phyloP scores from a whole-genome alignment of 1,140 invertebrate species.

The Drosophila prosaltans region DNA sequence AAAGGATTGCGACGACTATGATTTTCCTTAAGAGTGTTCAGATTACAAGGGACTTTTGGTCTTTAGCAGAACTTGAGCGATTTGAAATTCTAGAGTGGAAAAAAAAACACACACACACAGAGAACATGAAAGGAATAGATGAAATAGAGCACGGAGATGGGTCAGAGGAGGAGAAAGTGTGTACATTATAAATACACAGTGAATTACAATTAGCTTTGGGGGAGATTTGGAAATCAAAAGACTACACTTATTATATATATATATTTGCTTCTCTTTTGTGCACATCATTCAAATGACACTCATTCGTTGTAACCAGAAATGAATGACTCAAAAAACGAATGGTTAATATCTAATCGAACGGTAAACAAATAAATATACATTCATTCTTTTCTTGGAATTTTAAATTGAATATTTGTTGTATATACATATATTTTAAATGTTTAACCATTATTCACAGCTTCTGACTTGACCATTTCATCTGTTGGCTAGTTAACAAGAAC shows the following conservation, averaged over 20 bases:
- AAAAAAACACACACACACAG: neutral
- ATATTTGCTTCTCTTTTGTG: neutral
- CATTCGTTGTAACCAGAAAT: neutral
- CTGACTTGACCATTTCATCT: no score
- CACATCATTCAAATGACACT: neutral
- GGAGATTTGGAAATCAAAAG: neutral
- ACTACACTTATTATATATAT: neutral
- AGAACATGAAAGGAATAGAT: neutral
- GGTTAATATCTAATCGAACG: neutral
- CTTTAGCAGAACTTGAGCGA: slow-evolving; percentile 17
- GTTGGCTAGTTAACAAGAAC: no score
- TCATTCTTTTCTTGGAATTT: no score
- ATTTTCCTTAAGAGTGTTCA: slow-evolving; percentile 55
- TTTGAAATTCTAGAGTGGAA: slow-evolving; percentile 48
- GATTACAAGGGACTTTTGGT: slow-evolving; percentile 70
- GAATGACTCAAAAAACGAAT: neutral
- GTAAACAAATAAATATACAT: no score
- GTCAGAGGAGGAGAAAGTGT: neutral
- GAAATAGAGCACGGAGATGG: neutral
- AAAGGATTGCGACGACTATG: slow-evolving; percentile 67
- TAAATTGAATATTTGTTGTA: no score
- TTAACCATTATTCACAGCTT: no score
- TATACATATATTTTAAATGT: no score
- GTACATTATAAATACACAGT: neutral
- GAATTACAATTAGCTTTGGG: neutral